phyloP scores from a whole-genome alignment of 2,888 invertebrate species.

The Noctuana brunneofusca region DNA sequence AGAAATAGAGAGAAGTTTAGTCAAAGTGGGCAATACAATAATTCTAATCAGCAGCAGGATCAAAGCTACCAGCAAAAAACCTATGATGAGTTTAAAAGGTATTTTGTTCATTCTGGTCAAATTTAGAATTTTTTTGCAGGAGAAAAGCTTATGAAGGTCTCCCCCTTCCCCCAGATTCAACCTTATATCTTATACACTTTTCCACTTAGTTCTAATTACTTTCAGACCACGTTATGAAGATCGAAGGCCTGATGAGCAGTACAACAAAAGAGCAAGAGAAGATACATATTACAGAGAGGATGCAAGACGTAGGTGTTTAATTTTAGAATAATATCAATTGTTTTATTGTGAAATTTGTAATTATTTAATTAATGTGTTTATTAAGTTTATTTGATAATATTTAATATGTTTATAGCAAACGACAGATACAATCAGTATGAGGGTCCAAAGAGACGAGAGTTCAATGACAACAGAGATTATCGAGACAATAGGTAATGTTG shows the following conservation, averaged over 20 bases:
- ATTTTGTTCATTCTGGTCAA: conserved; percentile 37
- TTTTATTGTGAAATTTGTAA: too few species aligned
- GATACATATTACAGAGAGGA: conserved; percentile 61
- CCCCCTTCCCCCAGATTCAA: too few species aligned
- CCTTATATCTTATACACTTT: too few species aligned
- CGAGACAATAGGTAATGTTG: conserved; percentile 49
- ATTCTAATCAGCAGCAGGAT: conserved; percentile 54
- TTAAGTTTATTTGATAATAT: background rate
- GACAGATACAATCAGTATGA: conserved; percentile 68
- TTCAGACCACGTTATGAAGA: conserved; percentile 56
- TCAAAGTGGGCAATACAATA: conserved; percentile 52
- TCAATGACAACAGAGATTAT: conserved; percentile 60
- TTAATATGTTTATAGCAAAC: conserved; percentile 49
- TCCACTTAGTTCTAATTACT: background rate
- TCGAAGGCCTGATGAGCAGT: conserved; percentile 51
- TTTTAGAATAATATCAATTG: background rate
- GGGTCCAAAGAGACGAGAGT: conserved; percentile 59
- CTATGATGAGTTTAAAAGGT: conserved; percentile 68
- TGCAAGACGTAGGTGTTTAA: conserved; percentile 52
- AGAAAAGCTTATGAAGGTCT: too few species aligned
- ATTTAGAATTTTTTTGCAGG: too few species aligned
- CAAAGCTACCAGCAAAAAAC: conserved; percentile 58
- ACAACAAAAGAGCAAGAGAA: conserved; percentile 60
- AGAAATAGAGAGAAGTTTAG: conserved; percentile 59
- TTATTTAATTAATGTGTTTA: too few species aligned